Percentiles rank a stretch among this genome's conserved stretches.
These are phyloP conservation scores for Apodemia duryi DNA, from an alignment of 2,888 invertebrate species.

Conservation along the genomic window DNA sequence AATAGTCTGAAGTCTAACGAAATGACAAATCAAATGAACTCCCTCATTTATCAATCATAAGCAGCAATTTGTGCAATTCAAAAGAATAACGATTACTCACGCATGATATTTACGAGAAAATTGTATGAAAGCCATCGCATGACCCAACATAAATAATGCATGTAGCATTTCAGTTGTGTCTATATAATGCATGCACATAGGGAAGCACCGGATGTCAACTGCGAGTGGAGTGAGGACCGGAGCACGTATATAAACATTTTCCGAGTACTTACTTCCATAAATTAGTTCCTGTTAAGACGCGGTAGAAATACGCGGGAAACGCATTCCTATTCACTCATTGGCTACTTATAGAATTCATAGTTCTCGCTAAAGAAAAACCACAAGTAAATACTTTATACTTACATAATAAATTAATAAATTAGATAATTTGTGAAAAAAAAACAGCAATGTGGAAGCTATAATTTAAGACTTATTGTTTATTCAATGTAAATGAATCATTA, in stretches of 20 bases:
- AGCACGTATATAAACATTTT: slow-evolving; percentile 74
- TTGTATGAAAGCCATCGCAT: slow-evolving; percentile 26
- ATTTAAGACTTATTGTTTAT: too few species aligned
- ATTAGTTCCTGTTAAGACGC: slow-evolving; percentile 74
- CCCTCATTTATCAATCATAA: slow-evolving; percentile 1
- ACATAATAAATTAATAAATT: too few species aligned
- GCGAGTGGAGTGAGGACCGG: slow-evolving; percentile 49
- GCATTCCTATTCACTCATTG: slow-evolving; percentile 57
- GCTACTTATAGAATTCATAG: slow-evolving; percentile 62
- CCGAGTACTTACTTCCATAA: slow-evolving; percentile 78
- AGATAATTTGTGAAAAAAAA: too few species aligned
- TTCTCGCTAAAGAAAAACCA: slow-evolving; percentile 33
- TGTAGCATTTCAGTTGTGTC: slow-evolving; percentile 33
- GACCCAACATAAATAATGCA: slow-evolving; percentile 27
- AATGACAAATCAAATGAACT: neutral
- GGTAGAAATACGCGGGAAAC: slow-evolving; percentile 74
- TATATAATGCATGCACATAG: slow-evolving; percentile 40
- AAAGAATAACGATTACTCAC: slow-evolving; percentile 3
- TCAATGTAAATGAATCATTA: too few species aligned
- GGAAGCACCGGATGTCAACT: slow-evolving; percentile 67
- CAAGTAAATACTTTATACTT: too few species aligned
- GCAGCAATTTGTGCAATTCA: neutral
- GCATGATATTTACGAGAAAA: slow-evolving; percentile 23
- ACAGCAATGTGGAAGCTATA: too few species aligned
- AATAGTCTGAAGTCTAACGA: neutral